Base-by-base conservation (phyloP, 1,140 invertebrate genomes). In the Megathymus violae region DNA sequence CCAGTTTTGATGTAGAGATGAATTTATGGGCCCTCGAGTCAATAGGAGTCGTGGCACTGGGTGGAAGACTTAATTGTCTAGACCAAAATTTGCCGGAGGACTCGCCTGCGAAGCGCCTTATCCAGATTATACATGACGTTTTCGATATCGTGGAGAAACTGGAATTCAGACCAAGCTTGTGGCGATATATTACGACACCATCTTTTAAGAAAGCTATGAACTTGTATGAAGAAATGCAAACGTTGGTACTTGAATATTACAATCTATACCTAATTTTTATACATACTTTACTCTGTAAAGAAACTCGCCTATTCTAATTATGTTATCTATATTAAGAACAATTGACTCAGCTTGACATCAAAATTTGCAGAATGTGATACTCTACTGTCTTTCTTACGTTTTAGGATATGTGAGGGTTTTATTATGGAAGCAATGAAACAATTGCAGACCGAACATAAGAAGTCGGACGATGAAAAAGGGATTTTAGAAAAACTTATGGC, bases 21-120 rank as follows among this genome's bases (percentile, higher is more conserved):
- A 94, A 94, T 72, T 93, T 94, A 73, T 94, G 95, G 93, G 89
- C 94, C 1, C 74, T 96, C 11, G 95, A 96, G 76, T 94, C 94
- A 0, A 94, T 96, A 3, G 93, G 91, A 0, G 79, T 93, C 4
- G 92, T 97, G 0, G 95, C 95, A 1, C 83, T 96, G 31, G 94
- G 96, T 31, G 91, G 91, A 9, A 89, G 94, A 9, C 80, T 96
- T 9, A 94, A 93, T 13, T 94, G 94, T 72, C 77, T 95, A 47
- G 69, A 92, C 52, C 61, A 73, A 0, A 88, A 93, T 38, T 78
- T 94, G 1, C 69, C 91, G 0, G 71, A 86, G 31, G 91, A 94
- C 38, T 92, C 92, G 9, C 93, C 93, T 34, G 92, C 92, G 1
- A 89, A 89, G 54, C 78, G 88, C 62, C 93, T 96, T 62, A 94